Evolutionary conservation across 2,113 vertebrate genomes (phyloP).

Genomic region (Leucoraja erinaceus): DNA sequence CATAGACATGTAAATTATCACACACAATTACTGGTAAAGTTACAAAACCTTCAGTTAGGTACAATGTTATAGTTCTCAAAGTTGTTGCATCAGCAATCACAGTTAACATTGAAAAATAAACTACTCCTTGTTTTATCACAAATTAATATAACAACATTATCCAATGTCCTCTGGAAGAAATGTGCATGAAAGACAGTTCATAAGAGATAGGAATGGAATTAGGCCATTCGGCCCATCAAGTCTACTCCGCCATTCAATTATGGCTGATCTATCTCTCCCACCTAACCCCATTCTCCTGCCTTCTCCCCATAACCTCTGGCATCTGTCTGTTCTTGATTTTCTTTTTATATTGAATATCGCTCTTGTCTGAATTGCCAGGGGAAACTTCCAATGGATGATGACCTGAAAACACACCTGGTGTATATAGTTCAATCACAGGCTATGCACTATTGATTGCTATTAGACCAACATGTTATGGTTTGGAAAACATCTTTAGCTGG

Average conservation of each 20-base stretch:
- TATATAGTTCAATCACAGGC: background rate
- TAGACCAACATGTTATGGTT: background rate
- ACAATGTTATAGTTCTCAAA: background rate
- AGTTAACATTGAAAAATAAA: background rate
- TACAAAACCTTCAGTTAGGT: background rate
- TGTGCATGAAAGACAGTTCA: background rate
- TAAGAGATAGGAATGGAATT: too few relatives aligned
- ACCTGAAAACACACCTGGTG: background rate
- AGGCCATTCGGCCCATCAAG: too few relatives aligned
- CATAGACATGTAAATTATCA: background rate
- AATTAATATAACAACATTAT: background rate
- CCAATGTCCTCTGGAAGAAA: background rate
- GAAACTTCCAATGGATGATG: background rate
- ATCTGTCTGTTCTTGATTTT: background rate
- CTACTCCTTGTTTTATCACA: background rate
- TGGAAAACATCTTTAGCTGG: background rate
- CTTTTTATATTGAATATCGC: background rate
- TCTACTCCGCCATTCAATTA: too few relatives aligned
- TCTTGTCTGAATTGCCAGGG: background rate
- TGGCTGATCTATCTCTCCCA: too few relatives aligned
- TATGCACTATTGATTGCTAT: background rate
- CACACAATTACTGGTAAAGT: background rate
- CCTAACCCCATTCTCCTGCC: too few relatives aligned
- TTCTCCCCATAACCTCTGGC: too few relatives aligned
- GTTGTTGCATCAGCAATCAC: background rate